Percentiles rank a stretch among this genome's conserved stretches.
These are phyloP conservation scores for Saimiri boliviensis DNA, from an alignment of 2,113 vertebrate species.

Conservation along the genomic window DNA sequence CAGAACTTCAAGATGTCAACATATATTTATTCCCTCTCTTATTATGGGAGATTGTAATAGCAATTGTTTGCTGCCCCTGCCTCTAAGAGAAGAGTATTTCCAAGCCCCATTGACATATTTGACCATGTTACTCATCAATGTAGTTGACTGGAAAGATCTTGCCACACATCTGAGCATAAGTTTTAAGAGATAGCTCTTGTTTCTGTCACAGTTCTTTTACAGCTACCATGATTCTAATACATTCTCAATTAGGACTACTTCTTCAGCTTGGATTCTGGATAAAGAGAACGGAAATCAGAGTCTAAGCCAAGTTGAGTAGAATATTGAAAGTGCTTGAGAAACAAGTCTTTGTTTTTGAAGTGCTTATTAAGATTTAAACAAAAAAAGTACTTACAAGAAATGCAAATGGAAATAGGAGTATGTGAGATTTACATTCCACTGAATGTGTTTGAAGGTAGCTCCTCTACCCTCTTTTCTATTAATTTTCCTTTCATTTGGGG, in stretches of 20 bases:
- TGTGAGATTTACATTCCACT: background rate
- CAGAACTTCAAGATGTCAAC: background rate
- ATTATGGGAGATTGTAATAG: background rate
- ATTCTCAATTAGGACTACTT: background rate
- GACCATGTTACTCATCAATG: background rate
- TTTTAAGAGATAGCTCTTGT: background rate
- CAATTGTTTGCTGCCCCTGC: background rate
- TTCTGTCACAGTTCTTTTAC: background rate
- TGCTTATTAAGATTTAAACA: background rate
- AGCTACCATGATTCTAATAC: background rate
- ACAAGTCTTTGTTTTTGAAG: background rate
- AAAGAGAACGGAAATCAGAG: background rate
- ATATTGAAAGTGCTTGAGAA: background rate
- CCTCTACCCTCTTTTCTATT: background rate
- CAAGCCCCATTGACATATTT: background rate
- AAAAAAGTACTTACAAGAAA: background rate
- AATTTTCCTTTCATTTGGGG: background rate
- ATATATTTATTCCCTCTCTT: background rate
- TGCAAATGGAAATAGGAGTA: background rate
- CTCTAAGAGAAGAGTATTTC: background rate
- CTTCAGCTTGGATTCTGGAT: background rate
- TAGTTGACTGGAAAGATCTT: background rate
- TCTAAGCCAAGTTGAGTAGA: background rate
- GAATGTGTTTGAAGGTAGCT: background rate
- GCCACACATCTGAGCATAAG: background rate